These are phyloP conservation scores for Bombus confusus DNA, from an alignment of 1,140 invertebrate species.

Conservation along the genomic window DNA sequence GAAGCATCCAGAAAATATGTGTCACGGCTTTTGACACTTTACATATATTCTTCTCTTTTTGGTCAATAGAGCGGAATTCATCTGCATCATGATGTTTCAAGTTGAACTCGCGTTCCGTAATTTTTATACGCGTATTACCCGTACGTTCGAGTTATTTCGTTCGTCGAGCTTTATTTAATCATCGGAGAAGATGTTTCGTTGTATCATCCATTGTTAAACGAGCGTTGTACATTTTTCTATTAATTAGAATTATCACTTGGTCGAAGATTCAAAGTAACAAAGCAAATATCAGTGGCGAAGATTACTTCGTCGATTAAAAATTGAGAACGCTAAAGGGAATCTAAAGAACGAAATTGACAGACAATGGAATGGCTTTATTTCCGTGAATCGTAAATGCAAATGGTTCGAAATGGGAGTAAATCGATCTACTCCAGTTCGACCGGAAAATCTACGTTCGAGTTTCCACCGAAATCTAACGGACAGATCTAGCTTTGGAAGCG, in stretches of 20 bases:
- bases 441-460: not conserved
- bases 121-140: too few relatives aligned
- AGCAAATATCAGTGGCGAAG: too few relatives aligned
- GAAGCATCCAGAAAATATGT: not conserved
- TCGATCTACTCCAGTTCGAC: not conserved
- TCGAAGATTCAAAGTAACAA: too few relatives aligned
- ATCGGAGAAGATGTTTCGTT: too few relatives aligned
- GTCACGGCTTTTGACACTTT: slow-evolving; percentile 10
- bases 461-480: not conserved
- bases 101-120: too few relatives aligned
- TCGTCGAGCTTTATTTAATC: not conserved
- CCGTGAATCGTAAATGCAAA: not conserved
- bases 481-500: not conserved
- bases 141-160: not conserved
- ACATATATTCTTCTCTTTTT: not conserved
- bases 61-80: slow-evolving; percentile 4
- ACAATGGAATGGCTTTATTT: too few relatives aligned
- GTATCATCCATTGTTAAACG: too few relatives aligned
- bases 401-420: not conserved
- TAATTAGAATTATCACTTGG: too few relatives aligned
- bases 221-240: too few relatives aligned
- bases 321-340: not conserved
- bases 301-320: not conserved
- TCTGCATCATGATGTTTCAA: not conserved
- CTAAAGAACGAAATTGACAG: not conserved